Evolutionary conservation across 2,797 vertebrate genomes (phyloP), one percentile per base, ranked within the genome.

Genomic region (Lophotriccus pileatus): DNA sequence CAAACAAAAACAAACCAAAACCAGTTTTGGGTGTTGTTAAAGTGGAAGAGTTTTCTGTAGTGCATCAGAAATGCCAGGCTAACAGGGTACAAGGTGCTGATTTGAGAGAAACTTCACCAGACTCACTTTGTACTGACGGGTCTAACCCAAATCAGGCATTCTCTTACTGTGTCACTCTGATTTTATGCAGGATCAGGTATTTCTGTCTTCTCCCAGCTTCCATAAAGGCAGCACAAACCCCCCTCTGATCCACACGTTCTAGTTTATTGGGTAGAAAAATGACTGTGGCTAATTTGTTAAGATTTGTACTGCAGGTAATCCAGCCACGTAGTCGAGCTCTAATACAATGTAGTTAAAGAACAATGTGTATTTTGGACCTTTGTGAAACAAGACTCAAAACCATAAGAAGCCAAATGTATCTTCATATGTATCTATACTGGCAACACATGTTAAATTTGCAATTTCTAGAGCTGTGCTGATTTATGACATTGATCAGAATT

Each of bases 41-140:
- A 78, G 53, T 36, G 41, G 77, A 47, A 47, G 52, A 88, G 32
- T 79, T 95, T 79, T 70, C 52, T 83, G 63, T 74, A 39, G 24
- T 30, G 39, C 46, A 10, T 84, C 47, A 78, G 53, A 72, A 87
- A 36, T 75, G 46, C 64, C 34, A 24, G 64, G n/a, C 36, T 53
- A 53, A 37, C 52, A 41, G 78, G 36, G 34, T 49, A 34, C 39
- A 25, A 49, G 87, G 66, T 87, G 64, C 66, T 93, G 64, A 87
- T 83, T 49, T 80, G 89, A 58, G 67, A 67, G 60, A 22, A 84
- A 47, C 59, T 66, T 52, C 2, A 1, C 1, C 63, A 74, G 44
- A 47, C 34, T 76, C 7, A 0, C 62, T 86, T 69, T 62, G 53
- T 84, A 20, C 60, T 62, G 89, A 32, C 62, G 78, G 44, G 6